Percentiles rank a stretch among this genome's conserved stretches.
Evolutionary conservation across 2,888 invertebrate genomes (phyloP).

Genomic region (Heliconius cydno): DNA sequence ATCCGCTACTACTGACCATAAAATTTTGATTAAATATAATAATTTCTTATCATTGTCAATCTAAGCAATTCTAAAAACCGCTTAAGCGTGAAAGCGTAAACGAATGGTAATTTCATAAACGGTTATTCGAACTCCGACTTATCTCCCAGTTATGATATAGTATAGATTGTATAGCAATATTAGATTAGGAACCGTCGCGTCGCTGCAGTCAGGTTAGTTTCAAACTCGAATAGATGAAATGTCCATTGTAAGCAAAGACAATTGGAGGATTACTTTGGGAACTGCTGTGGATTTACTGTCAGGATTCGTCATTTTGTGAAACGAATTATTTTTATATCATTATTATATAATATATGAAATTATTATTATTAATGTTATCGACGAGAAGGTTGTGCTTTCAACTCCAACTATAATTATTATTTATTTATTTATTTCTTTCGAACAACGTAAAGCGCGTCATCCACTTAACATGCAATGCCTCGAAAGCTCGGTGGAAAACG

Average conservation of each 20-base stretch:
- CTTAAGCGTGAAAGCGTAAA: not conserved
- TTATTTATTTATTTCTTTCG: too few species aligned
- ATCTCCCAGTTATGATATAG: conserved; percentile 23
- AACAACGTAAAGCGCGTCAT: too few species aligned
- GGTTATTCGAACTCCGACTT: conserved; percentile 5
- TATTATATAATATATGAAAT: too few species aligned
- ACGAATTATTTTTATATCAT: not conserved
- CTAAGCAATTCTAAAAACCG: not conserved
- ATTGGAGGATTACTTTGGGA: conserved; percentile 40
- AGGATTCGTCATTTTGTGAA: not conserved
- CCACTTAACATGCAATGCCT: too few species aligned
- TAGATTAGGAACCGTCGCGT: conserved; percentile 54
- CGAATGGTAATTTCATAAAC: not conserved
- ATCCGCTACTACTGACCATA: too few species aligned
- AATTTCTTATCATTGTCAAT: not conserved
- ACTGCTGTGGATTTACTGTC: conserved; percentile 18
- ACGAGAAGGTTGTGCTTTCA: too few species aligned
- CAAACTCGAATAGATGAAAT: conserved; percentile 47
- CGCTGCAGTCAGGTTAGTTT: conserved; percentile 50
- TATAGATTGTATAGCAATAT: conserved; percentile 47
- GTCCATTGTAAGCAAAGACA: conserved; percentile 50
- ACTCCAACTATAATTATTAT: too few species aligned
- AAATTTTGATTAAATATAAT: not conserved
- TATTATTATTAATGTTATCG: too few species aligned
- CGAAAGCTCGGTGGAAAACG: too few species aligned